A percentile compares a stretch with the other conserved stretches of the same genome.
Conservation (phyloP, 2,113 vertebrate genomes). For the Emydura subglobosa region DNA sequence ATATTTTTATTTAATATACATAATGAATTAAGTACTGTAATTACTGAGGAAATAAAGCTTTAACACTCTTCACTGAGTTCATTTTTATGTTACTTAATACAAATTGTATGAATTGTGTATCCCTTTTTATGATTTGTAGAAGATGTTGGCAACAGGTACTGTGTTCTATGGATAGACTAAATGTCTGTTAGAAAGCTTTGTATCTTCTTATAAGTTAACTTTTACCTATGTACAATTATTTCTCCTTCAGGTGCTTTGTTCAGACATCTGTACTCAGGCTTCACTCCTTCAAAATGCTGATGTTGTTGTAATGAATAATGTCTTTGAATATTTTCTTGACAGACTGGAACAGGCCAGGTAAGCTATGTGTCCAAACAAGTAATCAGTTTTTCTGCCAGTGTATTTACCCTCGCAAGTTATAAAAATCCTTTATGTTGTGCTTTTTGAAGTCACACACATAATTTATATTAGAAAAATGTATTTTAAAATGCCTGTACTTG, state of each 20-base stretch:
- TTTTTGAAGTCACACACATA: conserved; percentile 54
- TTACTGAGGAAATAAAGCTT: not conserved
- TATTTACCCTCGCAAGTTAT: conserved; percentile 24
- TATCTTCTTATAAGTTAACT: conserved; percentile 16
- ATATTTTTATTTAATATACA: not conserved
- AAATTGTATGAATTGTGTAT: not conserved
- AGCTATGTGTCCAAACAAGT: conserved; percentile 64
- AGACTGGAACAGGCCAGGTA: conserved; percentile 88
- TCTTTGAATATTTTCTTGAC: conserved; percentile 96
- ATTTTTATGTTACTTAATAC: not conserved
- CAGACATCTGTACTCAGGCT: conserved; percentile 87
- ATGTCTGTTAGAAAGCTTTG: conserved; percentile 6
- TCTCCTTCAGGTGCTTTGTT: conserved; percentile 86
- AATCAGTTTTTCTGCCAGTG: conserved; percentile 52
- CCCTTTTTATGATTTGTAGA: not conserved
- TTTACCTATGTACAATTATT: conserved; percentile 52
- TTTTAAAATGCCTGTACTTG: conserved; percentile 32
- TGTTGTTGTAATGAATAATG: conserved; percentile 95
- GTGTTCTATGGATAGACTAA: not conserved
- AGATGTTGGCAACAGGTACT: conserved; percentile 13
- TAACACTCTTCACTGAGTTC: not conserved
- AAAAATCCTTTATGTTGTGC: conserved; percentile 51
- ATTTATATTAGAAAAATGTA: conserved; percentile 45
- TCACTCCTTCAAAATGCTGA: conserved; percentile 88
- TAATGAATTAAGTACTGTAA: not conserved